Base-by-base conservation (phyloP, 2,113 vertebrate species). In the Chrysochloris asiatica region DNA sequence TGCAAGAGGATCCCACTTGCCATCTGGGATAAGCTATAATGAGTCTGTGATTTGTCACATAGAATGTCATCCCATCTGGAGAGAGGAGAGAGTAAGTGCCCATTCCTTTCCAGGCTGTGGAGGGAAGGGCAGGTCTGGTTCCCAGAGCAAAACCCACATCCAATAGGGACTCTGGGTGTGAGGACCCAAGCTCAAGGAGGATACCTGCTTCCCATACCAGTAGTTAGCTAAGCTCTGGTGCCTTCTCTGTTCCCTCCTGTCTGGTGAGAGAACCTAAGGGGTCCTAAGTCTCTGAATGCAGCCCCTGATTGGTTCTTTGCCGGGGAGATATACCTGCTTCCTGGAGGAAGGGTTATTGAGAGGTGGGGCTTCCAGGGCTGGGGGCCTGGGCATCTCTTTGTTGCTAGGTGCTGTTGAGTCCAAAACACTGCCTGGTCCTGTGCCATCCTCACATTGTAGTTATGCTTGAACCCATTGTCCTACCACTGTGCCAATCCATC, bases 291-390 rank as follows among this genome's bases (percentile, higher is more conserved):
- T 45, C 61, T 26, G 24, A 2, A 12, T 2, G n/a, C 41, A 38
- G 4, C 28, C 21, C 82, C 47, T 47, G 38, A 71, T 12, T 38
- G 45, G 22, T 28, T 71, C 52, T 83, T 63, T 38, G 36, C 11
- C 22, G 24, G 61, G 33, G 3, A n/a, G 50, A 56, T 16, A 50
- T n/a, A n/a, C n/a, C n/a, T n/a, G n/a, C n/a, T n/a, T n/a, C n/a
- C n/a, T n/a, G n/a, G 48, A 50, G 5, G 65, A 72, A 47, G 56
- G 3, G 16, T 50, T 4, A 33, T 19, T 0, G 0, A 30, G 16
- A 8, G 24, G 16, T 8, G 36, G 3, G 45, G 4, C 19, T 69
- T 48, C 84, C 12, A 0, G 36, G 43, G 22, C n/a, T 22, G 54
- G 67, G 47, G 26, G 19, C 38, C 1, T 65, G 19, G 45, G 4